These are phyloP conservation scores for Micrastur ruficollis DNA, from an alignment of 2,797 vertebrate genomes.

Conservation along the genomic window DNA sequence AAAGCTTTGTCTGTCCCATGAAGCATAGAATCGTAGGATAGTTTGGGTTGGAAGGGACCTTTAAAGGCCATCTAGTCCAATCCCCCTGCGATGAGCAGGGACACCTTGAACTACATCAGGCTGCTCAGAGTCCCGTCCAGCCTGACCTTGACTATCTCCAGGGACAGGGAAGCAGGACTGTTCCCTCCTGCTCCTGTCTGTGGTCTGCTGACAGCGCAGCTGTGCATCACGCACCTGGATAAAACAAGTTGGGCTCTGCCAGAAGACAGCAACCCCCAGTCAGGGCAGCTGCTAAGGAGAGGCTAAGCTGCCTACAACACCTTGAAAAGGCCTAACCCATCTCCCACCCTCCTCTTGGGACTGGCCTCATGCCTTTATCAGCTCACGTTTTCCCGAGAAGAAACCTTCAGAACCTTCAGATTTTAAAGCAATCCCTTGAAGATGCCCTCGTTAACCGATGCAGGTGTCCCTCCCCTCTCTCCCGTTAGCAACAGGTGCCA, in stretches of 20 bases:
- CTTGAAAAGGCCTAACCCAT: background rate
- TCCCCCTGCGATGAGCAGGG: background rate
- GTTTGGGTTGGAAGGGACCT: background rate
- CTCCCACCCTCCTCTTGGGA: background rate
- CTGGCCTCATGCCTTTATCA: background rate
- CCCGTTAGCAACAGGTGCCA: background rate
- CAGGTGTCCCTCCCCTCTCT: background rate
- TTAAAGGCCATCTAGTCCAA: background rate
- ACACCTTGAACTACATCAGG: background rate
- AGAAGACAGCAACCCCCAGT: background rate
- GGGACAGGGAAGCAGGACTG: background rate
- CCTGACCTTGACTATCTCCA: too few relatives aligned
- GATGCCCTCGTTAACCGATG: background rate
- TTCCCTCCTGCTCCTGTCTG: background rate
- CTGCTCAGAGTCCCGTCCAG: too few relatives aligned
- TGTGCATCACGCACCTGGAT: background rate
- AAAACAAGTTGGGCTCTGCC: background rate
- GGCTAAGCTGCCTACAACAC: too few relatives aligned
- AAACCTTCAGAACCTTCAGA: background rate
- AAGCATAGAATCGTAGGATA: background rate
- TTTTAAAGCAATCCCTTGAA: too few relatives aligned
- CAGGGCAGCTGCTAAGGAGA: background rate
- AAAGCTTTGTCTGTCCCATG: background rate
- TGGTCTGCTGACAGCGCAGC: background rate
- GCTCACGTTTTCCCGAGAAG: fast-evolving